phyloP scores from a whole-genome alignment of 2,113 vertebrate species.

The Stegostoma tigrinum region DNA sequence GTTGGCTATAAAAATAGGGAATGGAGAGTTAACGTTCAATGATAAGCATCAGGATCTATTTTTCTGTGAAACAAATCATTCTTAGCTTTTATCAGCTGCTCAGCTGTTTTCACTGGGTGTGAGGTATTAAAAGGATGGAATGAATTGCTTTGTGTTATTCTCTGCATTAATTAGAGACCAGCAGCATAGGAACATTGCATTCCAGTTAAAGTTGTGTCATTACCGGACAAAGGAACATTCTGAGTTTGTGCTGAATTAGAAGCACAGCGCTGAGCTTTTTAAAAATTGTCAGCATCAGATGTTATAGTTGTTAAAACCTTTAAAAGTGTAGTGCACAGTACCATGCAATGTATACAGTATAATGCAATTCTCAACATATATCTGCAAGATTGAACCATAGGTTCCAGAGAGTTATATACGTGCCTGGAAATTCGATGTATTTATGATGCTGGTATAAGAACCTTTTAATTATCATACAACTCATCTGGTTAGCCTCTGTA shows the following conservation, averaged over 20 bases:
- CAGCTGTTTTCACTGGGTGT: slow-evolving; percentile 67
- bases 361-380: neutral
- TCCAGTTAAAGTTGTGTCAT: slow-evolving; percentile 17
- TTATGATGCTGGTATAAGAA: neutral
- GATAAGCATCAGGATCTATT: slow-evolving; percentile 51
- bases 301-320: neutral
- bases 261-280: neutral
- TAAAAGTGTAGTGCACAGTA: neutral
- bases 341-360: neutral
- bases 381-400: neutral
- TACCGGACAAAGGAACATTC: neutral
- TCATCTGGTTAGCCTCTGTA: neutral
- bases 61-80: slow-evolving; percentile 61
- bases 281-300: neutral
- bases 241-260: neutral
- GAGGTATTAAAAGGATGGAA: slow-evolving; percentile 57
- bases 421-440: neutral
- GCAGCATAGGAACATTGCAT: slow-evolving; percentile 55
- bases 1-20: slow-evolving; percentile 47
- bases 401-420: neutral
- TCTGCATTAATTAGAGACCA: slow-evolving; percentile 65
- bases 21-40: slow-evolving; percentile 46
- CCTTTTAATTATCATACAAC: neutral
- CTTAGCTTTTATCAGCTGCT: slow-evolving; percentile 69
- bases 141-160: slow-evolving; percentile 64